Conservation (phyloP, 2,888 invertebrate species). For the Megamerina dolium region DNA sequence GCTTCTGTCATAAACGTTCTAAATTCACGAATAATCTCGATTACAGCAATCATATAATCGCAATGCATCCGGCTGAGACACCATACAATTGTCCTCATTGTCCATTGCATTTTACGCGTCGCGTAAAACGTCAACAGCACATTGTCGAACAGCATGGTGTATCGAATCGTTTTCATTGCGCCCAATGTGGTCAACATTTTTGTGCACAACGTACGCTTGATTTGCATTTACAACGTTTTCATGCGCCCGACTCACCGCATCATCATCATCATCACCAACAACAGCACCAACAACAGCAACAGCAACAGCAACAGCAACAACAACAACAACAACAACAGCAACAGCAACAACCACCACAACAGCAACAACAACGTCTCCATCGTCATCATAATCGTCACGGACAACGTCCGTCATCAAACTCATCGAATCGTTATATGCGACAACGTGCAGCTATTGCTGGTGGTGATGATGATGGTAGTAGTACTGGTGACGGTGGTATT, state of each 20-base stretch:
- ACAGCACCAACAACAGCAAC: not conserved
- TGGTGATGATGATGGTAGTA: too few species aligned
- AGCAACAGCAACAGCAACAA: conserved; percentile 3
- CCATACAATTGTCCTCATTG: conserved; percentile 41
- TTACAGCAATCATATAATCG: conserved; percentile 41
- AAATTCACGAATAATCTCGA: conserved; percentile 38
- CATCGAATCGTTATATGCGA: conserved; percentile 5
- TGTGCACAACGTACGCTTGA: conserved; percentile 37
- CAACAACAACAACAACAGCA: conserved; percentile 8
- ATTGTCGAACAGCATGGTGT: conserved; percentile 33
- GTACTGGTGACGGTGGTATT: too few species aligned
- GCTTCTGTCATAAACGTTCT: conserved; percentile 41
- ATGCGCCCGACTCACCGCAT: conserved; percentile 25
- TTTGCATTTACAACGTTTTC: conserved; percentile 37
- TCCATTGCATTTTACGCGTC: conserved; percentile 31
- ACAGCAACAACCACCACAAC: conserved; percentile 8
- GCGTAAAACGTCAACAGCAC: conserved; percentile 37
- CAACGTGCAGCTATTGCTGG: conserved; percentile 6
- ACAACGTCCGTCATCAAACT: not conserved
- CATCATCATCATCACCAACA: too few species aligned
- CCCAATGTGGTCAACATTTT: conserved; percentile 38
- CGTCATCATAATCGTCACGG: not conserved
- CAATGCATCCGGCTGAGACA: conserved; percentile 35
- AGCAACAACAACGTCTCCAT: conserved; percentile 4
- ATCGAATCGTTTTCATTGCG: conserved; percentile 37